Percentiles rank a stretch among this genome's conserved stretches.
Conservation (phyloP, 2,888 invertebrate genomes). For the Monoplex corrugatus region DNA sequence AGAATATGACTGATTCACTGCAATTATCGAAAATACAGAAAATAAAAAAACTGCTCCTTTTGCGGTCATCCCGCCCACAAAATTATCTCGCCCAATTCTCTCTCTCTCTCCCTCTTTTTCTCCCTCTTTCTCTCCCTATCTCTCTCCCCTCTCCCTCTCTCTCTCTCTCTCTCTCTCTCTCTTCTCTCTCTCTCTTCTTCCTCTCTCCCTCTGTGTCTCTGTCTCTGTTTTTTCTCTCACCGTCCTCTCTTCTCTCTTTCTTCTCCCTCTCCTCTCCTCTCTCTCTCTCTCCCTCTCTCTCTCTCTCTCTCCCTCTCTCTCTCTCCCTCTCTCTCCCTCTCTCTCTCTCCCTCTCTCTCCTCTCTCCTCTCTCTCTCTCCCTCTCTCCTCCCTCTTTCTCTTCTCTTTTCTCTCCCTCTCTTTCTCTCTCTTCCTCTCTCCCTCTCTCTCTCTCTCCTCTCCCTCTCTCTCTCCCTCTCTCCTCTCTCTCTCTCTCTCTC, state of each 20-base stretch:
- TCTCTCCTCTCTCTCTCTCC: not conserved
- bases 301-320: not conserved
- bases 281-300: not conserved
- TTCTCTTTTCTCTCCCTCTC: too few relatives aligned
- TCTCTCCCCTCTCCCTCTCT: not conserved
- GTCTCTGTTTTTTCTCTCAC: not conserved
- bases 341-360: not conserved
- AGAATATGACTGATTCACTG: too few relatives aligned
- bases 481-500: too few relatives aligned
- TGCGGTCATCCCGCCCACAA: too few relatives aligned
- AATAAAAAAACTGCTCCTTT: too few relatives aligned
- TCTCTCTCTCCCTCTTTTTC: not conserved
- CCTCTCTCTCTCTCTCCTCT: too few relatives aligned
- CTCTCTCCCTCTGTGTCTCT: not conserved
- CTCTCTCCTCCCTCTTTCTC: too few relatives aligned
- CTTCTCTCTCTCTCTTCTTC: not conserved
- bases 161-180: not conserved
- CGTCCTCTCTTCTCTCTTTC: conserved; percentile 14
- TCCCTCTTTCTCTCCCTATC: not conserved
- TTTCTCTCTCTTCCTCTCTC: too few relatives aligned
- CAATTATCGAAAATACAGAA: too few relatives aligned
- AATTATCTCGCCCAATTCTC: too few relatives aligned
- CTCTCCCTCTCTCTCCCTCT: not conserved
- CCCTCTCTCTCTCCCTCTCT: too few relatives aligned
- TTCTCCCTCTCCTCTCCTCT: conserved; percentile 29